phyloP scores from a whole-genome alignment of 2,888 invertebrate species.

The Electrophaes corylata region DNA sequence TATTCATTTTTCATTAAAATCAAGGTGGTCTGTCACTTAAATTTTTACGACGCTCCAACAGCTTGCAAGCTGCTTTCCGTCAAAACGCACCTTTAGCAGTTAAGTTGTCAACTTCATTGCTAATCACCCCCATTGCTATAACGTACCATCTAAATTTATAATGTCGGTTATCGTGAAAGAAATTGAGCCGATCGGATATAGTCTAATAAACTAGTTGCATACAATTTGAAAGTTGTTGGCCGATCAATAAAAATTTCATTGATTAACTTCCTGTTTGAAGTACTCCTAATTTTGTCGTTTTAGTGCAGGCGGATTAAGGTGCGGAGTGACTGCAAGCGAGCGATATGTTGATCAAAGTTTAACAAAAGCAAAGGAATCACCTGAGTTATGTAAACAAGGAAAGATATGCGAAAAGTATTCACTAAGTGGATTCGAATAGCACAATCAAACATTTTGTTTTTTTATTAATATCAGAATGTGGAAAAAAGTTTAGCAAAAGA shows the following conservation, averaged over 20 bases:
- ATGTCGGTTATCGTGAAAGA: conserved; percentile 52
- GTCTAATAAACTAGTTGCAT: conserved; percentile 48
- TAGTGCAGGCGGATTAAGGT: conserved; percentile 38
- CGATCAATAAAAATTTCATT: conserved; percentile 65
- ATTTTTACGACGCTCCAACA: not conserved
- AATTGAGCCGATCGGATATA: conserved; percentile 40
- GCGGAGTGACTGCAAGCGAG: conserved; percentile 29
- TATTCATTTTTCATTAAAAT: not conserved
- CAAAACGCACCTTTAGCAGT: conserved; percentile 22
- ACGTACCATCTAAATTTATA: conserved; percentile 41
- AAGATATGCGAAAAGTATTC: no score
- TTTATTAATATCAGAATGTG: no score
- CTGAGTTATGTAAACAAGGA: no score
- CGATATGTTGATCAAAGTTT: no score
- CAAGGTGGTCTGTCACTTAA: conserved; percentile 1
- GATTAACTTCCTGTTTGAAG: conserved; percentile 68
- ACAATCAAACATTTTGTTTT: no score
- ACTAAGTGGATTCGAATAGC: no score
- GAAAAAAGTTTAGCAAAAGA: no score
- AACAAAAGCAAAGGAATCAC: no score
- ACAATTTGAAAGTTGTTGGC: conserved; percentile 64
- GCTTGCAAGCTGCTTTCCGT: conserved; percentile 10
- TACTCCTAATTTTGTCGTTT: conserved; percentile 33
- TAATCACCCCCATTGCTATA: conserved; percentile 32
- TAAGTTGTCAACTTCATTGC: conserved; percentile 28